Evolutionary conservation across 2,888 invertebrate species (phyloP).

Genomic region (Drosophila macrothrix): DNA sequence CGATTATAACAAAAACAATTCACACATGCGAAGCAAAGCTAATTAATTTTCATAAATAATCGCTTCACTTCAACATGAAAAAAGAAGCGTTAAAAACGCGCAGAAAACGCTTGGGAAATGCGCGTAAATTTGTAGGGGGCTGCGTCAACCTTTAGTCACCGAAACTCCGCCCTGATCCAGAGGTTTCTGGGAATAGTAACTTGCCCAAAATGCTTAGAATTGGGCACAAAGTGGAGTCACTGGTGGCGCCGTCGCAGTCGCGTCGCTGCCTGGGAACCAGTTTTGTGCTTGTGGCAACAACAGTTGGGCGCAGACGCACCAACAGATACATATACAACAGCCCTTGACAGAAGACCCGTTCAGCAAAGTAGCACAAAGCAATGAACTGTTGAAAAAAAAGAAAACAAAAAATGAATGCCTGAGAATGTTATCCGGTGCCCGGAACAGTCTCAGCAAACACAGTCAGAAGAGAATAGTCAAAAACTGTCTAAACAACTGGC

Average conservation of each 20-base stretch:
- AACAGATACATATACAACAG: conserved; percentile 34
- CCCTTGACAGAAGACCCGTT: conserved; percentile 71
- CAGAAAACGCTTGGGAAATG: conserved; percentile 22
- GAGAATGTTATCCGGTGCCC: conserved; percentile 75
- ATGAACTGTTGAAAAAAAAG: conserved; percentile 72
- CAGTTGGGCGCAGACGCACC: conserved; percentile 38
- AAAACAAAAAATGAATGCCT: conserved; percentile 35
- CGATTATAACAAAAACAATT: conserved; percentile 42
- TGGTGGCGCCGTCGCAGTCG: conserved; percentile 53
- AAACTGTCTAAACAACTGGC: conserved; percentile 39
- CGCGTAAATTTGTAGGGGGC: conserved; percentile 5
- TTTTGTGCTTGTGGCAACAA: conserved; percentile 62
- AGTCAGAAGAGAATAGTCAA: conserved; percentile 37
- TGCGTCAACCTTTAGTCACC: conserved; percentile 31
- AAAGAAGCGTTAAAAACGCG: conserved; percentile 20
- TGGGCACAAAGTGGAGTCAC: conserved; percentile 56
- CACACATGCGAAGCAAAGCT: conserved; percentile 45
- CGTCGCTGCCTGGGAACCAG: conserved; percentile 68
- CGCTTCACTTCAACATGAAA: conserved; percentile 29
- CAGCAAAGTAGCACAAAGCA: conserved; percentile 75
- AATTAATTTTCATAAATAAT: conserved; percentile 65
- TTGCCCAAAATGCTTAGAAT: conserved; percentile 65
- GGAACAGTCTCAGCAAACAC: conserved; percentile 62
- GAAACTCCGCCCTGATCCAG: conserved; percentile 24
- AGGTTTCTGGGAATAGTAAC: conserved; percentile 58